Evolutionary conservation across 2,888 invertebrate species (phyloP).

Genomic region (Drosophila lacicola): DNA sequence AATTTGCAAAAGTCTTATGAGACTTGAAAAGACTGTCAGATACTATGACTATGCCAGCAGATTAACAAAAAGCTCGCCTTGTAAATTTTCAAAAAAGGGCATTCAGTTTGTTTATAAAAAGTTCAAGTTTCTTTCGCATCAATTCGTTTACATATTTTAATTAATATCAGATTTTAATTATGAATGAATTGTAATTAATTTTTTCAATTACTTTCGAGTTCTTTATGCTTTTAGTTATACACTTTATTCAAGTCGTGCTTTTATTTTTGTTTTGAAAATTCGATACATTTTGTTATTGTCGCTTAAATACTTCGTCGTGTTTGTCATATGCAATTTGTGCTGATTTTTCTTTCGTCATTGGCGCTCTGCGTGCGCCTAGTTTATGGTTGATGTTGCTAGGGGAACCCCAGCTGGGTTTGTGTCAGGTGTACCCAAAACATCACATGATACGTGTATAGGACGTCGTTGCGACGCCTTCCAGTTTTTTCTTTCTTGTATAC

Average conservation of each 20-base stretch:
- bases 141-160: no score
- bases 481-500: background rate
- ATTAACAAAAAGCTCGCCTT: background rate
- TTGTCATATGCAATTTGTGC: constrained; percentile 30
- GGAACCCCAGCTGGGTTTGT: constrained; percentile 10
- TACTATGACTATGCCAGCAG: no score
- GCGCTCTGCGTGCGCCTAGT: constrained; percentile 14
- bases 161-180: no score
- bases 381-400: constrained; percentile 24
- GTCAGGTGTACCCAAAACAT: constrained; percentile 46
- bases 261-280: constrained; percentile 11
- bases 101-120: no score
- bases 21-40: background rate
- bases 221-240: background rate
- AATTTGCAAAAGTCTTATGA: background rate
- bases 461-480: constrained; percentile 2
- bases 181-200: background rate
- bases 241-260: background rate
- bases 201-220: background rate
- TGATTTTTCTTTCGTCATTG: constrained; percentile 26
- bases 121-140: no score
- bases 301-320: constrained; percentile 9
- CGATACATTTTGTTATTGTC: constrained; percentile 17
- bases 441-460: constrained; percentile 47
- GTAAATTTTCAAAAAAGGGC: background rate